phyloP scores from a whole-genome alignment of 2,113 vertebrate species.

The Pygathrix nemaeus region DNA sequence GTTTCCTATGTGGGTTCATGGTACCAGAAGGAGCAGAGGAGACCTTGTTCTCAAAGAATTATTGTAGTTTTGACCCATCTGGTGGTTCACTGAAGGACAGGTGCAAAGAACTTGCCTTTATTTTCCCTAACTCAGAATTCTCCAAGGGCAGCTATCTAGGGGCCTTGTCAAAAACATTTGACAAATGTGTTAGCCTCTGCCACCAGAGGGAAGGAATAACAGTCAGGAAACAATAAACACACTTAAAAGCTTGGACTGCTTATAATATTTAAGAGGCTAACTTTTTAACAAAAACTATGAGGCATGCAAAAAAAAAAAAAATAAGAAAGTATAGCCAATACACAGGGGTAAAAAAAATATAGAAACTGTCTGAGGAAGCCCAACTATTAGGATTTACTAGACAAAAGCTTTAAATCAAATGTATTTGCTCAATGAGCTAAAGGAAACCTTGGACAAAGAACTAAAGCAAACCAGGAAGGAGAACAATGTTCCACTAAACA shows the following conservation, averaged over 20 bases:
- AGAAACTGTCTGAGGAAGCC: neutral
- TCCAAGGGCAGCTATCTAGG: neutral
- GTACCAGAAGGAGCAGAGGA: neutral
- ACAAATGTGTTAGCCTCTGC: neutral
- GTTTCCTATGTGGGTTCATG: neutral
- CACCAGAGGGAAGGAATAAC: neutral
- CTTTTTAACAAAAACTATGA: neutral
- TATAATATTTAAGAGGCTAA: neutral
- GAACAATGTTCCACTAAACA: neutral
- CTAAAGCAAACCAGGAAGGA: neutral
- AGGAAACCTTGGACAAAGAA: neutral
- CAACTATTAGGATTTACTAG: neutral
- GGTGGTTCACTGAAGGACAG: neutral
- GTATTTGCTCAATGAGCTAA: neutral
- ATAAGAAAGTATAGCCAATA: neutral
- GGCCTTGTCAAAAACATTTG: neutral
- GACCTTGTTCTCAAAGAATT: neutral
- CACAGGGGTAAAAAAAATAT: neutral
- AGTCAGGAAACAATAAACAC: neutral
- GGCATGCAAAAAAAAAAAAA: neutral
- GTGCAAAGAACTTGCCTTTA: neutral
- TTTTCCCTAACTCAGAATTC: neutral
- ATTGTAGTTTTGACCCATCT: neutral
- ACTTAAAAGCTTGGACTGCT: neutral
- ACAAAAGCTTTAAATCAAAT: neutral